Conservation (phyloP, 2,113 vertebrate species). For the Speoplatyrhinus poulsoni region DNA sequence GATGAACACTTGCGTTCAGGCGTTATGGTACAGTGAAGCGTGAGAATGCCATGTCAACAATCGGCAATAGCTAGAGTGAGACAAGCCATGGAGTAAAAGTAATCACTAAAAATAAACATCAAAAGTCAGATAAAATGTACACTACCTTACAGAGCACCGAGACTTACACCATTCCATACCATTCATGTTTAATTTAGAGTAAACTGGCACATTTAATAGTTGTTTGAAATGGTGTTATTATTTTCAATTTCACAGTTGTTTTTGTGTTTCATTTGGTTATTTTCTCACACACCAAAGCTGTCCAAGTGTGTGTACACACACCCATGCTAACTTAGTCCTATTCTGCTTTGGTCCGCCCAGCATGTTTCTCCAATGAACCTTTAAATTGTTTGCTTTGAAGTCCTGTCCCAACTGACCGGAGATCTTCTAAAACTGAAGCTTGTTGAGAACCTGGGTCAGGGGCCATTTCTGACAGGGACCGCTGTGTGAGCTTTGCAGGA, state of each 20-base stretch:
- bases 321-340: background rate
- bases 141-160: background rate
- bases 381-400: conserved; percentile 34
- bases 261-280: background rate
- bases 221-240: no score
- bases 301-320: no score
- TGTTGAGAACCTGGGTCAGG: conserved; percentile 38
- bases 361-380: conserved; percentile 31
- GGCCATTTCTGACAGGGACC: conserved; percentile 25
- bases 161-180: background rate
- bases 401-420: conserved; percentile 20
- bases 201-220: no score
- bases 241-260: background rate
- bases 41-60: background rate
- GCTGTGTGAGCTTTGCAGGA: background rate
- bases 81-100: no score
- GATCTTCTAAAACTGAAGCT: conserved; percentile 21
- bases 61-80: no score
- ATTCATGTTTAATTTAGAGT: background rate
- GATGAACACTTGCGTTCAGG: background rate
- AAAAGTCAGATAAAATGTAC: no score
- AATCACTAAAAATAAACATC: no score
- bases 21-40: background rate
- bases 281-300: no score
- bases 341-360: conserved; percentile 6